Evolutionary conservation across 2,113 vertebrate genomes (phyloP).

Genomic region (Sebastes fasciatus): DNA sequence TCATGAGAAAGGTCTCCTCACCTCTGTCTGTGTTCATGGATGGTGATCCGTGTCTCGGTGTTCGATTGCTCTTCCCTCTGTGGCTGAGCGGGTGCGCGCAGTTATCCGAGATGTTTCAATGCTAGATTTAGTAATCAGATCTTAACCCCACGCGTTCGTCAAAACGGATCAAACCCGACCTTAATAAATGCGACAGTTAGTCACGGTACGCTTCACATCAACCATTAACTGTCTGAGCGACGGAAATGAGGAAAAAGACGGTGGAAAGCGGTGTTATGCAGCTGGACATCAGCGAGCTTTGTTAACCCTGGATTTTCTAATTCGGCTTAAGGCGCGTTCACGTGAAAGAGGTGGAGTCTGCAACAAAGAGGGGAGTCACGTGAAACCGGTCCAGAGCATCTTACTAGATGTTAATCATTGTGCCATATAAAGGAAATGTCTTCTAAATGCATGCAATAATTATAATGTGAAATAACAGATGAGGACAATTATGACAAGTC

Average conservation of each 20-base stretch:
- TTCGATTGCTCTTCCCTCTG: constrained; percentile 57
- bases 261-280: neutral
- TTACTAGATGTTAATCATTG: neutral
- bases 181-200: neutral
- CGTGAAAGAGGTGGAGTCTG: constrained; percentile 60
- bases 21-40: constrained; percentile 63
- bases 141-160: constrained; percentile 5
- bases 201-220: neutral
- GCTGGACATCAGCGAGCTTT: constrained; percentile 57
- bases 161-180: neutral
- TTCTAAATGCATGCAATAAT: neutral
- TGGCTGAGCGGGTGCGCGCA: constrained; percentile 65
- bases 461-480: too few relatives aligned
- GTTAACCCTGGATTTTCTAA: constrained; percentile 80
- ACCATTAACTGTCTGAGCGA: neutral
- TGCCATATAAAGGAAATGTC: neutral
- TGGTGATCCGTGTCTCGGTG: constrained; percentile 53
- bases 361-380: constrained; percentile 43
- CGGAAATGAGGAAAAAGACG: neutral
- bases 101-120: constrained; percentile 79
- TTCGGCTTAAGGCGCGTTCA: constrained; percentile 77
- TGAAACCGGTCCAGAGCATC: neutral
- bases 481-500: neutral
- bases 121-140: constrained; percentile 76
- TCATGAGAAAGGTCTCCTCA: constrained; percentile 45